Evolutionary conservation across 1,140 invertebrate species (phyloP), one percentile per base, ranked within the genome.

Genomic region (Neodiprion virginianus): DNA sequence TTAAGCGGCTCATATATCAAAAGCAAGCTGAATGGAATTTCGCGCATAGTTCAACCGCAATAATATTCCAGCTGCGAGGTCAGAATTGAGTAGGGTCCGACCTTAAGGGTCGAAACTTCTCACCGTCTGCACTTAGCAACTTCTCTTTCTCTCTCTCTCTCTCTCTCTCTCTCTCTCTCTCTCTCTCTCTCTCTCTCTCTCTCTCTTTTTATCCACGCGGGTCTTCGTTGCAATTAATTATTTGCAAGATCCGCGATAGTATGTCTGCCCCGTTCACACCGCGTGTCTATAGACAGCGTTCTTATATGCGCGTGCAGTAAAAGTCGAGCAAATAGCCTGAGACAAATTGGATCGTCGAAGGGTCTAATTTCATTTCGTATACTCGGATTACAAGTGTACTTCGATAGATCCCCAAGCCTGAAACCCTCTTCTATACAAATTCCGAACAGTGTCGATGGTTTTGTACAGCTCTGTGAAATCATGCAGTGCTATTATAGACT

Each of bases 51-150:
- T 17, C 11, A 61, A 61, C 53, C 53, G 53, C 53, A 61, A 61
- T 61, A 61, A 61, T 61, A 61, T 61, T 61, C 53, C 53, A 61
- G 53, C n/a, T 40, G 28, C 53, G 53, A 61, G 53, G 53, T 61
- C 53, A 17, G 53, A 61, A 61, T 61, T 61, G 53, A 61, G 53
- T 61, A 61, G 53, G 53, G 53, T 61, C 53, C 53, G 53, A 61
- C 53, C 53, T 61, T 61, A 61, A 40, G 53, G 53, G 53, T 61
- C 53, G 53, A 61, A 61, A 61, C 5, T 61, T 61, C 53, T 61
- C 53, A 61, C 53, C 53, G 53, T 61, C 53, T 40, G 28, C 28
- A 61, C 53, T 61, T 61, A 61, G 53, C 53, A 12, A 61, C 5
- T 17, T 61, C 53, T 40, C 28, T 40, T 40, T 40, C 53, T 14